Base-by-base conservation (phyloP, 2,797 vertebrate genomes). In the Manis pentadactyla region DNA sequence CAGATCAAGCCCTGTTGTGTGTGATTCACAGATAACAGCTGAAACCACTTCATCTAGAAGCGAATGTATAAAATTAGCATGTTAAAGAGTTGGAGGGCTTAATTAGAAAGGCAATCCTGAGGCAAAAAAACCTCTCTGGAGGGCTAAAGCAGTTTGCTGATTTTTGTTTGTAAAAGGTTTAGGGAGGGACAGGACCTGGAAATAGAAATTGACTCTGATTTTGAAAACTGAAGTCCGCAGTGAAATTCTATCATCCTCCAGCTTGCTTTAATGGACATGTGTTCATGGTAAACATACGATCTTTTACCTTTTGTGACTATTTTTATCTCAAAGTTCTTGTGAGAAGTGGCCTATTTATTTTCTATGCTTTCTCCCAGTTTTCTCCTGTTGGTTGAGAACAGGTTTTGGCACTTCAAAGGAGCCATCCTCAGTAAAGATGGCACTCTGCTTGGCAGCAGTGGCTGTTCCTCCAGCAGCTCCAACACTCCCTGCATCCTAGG, bases 1-100 rank as follows among this genome's bases (percentile, higher is more conserved):
- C 83, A 61, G 59, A 82, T 68, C 73, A 87, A 81, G 42, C 55
- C 92, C 79, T 34, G 15, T 85, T 63, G 71, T 86, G 59, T 42
- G 29, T 83, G 89, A 94, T 61, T 95, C 82, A 81, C 25, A 69
- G 66, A 90, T 57, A 93, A 75, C 96, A 95, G 95, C 90, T 97
- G 95, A 98, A 97, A 94, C 69, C 92, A 95, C 94, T 97, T 95
- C 88, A 95, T 97, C 78, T 95, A 68, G 86, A 97, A 96, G 87
- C 94, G 95, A 96, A 97, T 95, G 69, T 95, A 37, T 55, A 59
- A 94, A 96, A 97, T 96, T 95, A 97, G 53, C 94, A 94, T 96
- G 77, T 88, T 94, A 96, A 93, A 95, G 78, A 95, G 77, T 95
- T 87, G 68, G 77, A 96, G 94, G 95, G 82, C 78, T 97, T 96